These are phyloP conservation scores for Orussus abietinus DNA, from an alignment of 1,140 invertebrate genomes.

Conservation along the genomic window DNA sequence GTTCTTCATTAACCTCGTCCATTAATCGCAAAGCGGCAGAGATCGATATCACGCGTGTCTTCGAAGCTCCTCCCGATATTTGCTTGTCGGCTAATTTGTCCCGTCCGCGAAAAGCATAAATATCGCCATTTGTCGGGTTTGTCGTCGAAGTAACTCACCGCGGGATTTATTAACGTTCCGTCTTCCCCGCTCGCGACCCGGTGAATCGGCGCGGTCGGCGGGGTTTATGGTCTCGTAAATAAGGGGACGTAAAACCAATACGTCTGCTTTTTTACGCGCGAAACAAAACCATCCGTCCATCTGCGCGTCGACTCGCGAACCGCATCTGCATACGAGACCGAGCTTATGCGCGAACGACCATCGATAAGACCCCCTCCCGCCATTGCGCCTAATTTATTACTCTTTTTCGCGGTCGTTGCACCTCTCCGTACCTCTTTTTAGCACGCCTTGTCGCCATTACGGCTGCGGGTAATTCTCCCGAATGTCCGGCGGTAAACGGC, in stretches of 20 bases:
- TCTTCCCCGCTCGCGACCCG: constrained; percentile 16
- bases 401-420: constrained; percentile 39
- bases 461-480: too few species aligned
- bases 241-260: constrained; percentile 42
- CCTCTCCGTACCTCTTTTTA: too few species aligned
- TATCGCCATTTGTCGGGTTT: constrained; percentile 9
- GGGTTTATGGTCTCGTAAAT: constrained; percentile 46
- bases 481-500: too few species aligned
- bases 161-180: constrained; percentile 7
- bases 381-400: constrained; percentile 48
- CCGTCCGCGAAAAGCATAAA: neutral
- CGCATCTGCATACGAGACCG: constrained; percentile 24
- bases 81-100: constrained; percentile 4
- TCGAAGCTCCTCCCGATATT: too few species aligned
- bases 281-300: constrained; percentile 13
- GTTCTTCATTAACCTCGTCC: too few species aligned
- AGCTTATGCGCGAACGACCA: constrained; percentile 40
- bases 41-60: too few species aligned
- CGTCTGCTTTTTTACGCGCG: constrained; percentile 25
- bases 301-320: constrained; percentile 1
- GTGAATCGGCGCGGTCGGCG: constrained; percentile 19
- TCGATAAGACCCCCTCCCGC: constrained; percentile 42
- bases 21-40: too few species aligned
- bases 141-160: neutral
- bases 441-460: too few species aligned